phyloP scores from a whole-genome alignment of 2,113 vertebrate genomes.

The Ctenomys sociabilis region DNA sequence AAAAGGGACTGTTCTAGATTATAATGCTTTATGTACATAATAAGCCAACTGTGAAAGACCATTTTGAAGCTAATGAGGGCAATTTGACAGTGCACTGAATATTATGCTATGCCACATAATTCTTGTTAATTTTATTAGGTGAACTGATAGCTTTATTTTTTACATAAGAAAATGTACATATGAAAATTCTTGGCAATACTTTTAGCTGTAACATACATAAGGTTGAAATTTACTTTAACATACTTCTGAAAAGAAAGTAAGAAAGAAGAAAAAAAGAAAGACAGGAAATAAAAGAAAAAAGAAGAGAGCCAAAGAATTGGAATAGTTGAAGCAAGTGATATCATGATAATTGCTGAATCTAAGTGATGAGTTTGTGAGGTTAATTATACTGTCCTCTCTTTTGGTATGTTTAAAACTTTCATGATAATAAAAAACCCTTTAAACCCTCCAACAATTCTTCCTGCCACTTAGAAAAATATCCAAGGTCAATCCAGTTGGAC shows the following conservation, averaged over 20 bases:
- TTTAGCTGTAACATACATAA: not conserved
- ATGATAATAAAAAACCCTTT: not conserved
- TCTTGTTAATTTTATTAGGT: not conserved
- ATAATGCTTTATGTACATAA: not conserved
- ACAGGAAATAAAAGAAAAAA: not conserved
- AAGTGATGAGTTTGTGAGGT: not conserved
- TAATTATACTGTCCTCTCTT: slow-evolving; percentile 25
- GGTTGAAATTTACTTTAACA: slow-evolving; percentile 39
- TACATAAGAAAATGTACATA: not conserved
- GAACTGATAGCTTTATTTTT: not conserved
- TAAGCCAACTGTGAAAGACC: slow-evolving; percentile 24
- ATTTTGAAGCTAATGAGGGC: not conserved
- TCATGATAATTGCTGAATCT: slow-evolving; percentile 9
- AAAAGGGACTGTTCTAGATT: not conserved
- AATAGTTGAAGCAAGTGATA: not conserved
- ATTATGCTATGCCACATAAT: not conserved
- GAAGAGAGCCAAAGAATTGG: not conserved
- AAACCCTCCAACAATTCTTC: slow-evolving; percentile 13
- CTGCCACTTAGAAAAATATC: slow-evolving; percentile 11
- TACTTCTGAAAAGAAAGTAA: not conserved
- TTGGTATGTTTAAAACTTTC: slow-evolving; percentile 23
- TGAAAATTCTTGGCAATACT: not conserved
- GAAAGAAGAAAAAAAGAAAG: not conserved
- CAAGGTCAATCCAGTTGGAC: not conserved
- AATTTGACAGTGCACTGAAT: slow-evolving; percentile 17